phyloP scores from a whole-genome alignment of 2,797 vertebrate genomes.

The Falco cherrug region DNA sequence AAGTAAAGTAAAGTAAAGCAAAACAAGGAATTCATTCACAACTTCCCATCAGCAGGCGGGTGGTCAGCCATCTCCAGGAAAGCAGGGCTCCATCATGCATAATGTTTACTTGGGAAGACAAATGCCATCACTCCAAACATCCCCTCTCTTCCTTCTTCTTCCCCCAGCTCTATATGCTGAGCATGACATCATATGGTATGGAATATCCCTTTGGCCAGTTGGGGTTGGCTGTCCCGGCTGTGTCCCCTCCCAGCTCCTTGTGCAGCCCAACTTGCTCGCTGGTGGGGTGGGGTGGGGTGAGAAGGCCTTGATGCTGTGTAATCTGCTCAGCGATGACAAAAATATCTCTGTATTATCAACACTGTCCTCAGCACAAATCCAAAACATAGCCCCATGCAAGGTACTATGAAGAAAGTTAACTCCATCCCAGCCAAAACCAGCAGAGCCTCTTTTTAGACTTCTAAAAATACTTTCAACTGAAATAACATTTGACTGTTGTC shows the following conservation, averaged over 20 bases:
- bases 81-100: not conserved
- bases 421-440: not conserved
- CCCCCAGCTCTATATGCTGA: not conserved
- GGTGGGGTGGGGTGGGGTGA: not conserved
- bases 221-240: not conserved
- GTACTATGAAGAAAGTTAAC: not conserved
- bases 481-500: not conserved
- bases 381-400: not conserved
- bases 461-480: not conserved
- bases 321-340: not conserved
- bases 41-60: not conserved
- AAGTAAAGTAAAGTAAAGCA: not conserved
- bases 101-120: not conserved
- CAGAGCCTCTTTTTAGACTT: not conserved
- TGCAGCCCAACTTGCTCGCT: not conserved
- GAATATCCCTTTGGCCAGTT: not conserved
- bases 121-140: accelerated
- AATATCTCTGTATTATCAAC: not conserved
- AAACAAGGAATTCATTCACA: not conserved
- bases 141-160: not conserved
- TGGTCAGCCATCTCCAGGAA: not conserved
- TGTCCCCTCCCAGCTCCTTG: not conserved
- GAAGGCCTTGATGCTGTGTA: not conserved
- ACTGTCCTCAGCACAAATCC: not conserved
- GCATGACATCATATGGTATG: not conserved